phyloP scores from a whole-genome alignment of 2,888 invertebrate genomes.

The Gnatocerus cornutus region DNA sequence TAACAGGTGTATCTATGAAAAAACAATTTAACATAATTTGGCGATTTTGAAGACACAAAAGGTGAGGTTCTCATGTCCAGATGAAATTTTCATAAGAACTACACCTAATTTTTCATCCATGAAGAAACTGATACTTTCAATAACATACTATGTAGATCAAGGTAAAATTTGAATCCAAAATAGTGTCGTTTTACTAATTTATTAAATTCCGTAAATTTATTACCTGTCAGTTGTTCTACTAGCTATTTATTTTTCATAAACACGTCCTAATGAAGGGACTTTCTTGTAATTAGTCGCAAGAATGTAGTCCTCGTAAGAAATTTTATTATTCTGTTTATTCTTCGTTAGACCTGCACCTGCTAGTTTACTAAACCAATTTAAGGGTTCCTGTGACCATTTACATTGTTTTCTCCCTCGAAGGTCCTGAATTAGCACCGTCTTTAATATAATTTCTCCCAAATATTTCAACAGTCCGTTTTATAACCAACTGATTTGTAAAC shows the following conservation, averaged over 20 bases:
- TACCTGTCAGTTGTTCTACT: not conserved
- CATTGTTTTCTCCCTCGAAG: not conserved
- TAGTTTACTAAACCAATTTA: conserved; percentile 43
- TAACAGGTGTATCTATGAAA: not conserved
- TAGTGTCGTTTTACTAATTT: conserved; percentile 6
- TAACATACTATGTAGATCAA: conserved; percentile 9
- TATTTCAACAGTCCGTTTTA: conserved; percentile 31
- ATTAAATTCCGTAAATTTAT: not conserved
- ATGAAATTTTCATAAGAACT: conserved; percentile 24
- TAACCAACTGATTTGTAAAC: conserved; percentile 28
- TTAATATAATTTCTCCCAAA: conserved; percentile 20
- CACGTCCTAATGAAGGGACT: conserved; percentile 21
- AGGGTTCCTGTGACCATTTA: conserved; percentile 20
- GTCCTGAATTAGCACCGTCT: conserved; percentile 2
- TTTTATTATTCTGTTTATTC: conserved; percentile 30
- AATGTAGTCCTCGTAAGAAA: conserved; percentile 15
- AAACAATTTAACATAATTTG: not conserved
- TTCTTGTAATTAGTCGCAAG: not conserved
- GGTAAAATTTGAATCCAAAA: conserved; percentile 1
- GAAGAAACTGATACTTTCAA: not conserved
- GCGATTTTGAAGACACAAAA: not conserved
- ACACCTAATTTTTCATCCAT: not conserved
- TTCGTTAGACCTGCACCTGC: conserved; percentile 38
- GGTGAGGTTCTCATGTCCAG: conserved; percentile 27
- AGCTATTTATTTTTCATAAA: conserved; percentile 19